phyloP scores from a whole-genome alignment of 2,113 vertebrate species.

The Tragelaphus strepsiceros region DNA sequence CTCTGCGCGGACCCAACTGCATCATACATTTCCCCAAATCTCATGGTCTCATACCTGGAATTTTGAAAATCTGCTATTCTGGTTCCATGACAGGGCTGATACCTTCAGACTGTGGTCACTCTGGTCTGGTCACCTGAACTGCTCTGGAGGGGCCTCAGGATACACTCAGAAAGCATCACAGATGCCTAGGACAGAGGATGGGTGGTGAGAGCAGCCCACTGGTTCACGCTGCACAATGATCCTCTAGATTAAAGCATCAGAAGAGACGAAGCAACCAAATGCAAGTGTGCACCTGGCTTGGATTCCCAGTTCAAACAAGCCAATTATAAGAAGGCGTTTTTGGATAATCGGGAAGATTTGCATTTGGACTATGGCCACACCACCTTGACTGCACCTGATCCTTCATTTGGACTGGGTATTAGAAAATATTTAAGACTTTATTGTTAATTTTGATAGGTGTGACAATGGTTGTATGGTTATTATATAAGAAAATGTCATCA shows the following conservation, averaged over 20 bases:
- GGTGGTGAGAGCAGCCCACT: neutral
- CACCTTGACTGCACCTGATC: neutral
- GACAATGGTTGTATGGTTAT: neutral
- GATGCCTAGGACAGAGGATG: neutral
- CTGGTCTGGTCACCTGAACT: neutral
- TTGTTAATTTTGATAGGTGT: neutral
- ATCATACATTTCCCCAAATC: neutral
- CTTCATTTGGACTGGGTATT: neutral
- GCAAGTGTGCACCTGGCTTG: neutral
- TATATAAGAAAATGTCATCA: neutral
- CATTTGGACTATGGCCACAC: neutral
- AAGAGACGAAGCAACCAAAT: neutral
- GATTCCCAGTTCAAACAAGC: neutral
- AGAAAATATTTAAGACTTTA: neutral
- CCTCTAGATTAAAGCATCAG: neutral
- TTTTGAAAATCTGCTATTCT: neutral
- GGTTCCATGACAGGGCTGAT: neutral
- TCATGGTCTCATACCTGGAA: neutral
- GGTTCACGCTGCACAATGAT: neutral
- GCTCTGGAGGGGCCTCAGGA: neutral
- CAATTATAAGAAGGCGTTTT: neutral
- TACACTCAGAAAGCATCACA: neutral
- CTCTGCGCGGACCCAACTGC: neutral
- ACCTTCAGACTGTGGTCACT: neutral
- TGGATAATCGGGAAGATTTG: neutral